Evolutionary conservation across 2,797 vertebrate genomes (phyloP), one percentile per base, ranked within the genome.

Genomic region (Aphelocoma californica): DNA sequence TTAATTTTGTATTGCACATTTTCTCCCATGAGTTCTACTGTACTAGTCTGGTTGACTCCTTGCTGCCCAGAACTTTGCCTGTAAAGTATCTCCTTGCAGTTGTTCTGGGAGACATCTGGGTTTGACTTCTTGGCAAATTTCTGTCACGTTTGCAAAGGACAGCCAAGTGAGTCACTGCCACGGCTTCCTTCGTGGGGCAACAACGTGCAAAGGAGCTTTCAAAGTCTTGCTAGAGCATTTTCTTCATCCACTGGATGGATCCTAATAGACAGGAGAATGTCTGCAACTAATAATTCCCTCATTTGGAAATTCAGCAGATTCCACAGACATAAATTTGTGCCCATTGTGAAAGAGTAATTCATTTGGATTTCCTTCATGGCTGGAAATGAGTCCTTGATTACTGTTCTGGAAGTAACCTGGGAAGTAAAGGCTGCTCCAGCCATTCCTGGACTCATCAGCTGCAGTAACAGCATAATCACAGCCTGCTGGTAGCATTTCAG

Each of bases 341-440:
- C 88, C 64, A 28, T 94, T 66, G 60, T 80, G 44, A 90, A 86
- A 57, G 62, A 93, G 67, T 57, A 85, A 90, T 90, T 93, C 47
- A 62, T 95, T 85, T 88, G 72, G 75, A 95, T 96, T 95, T 90
- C 75, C 95, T 80, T 91, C 88, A 57, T 26, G 71, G 53, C 62
- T 88, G 75, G 85, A 90, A 93, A 91, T 88, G 80, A 93, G 58
- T 42, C 86, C 71, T 90, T 90, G 86, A 96, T 96, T 94, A 82
- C 80, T 77, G 51, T 90, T 93, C 72, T 95, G 92, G 90, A 95
- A 93, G 92, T 94, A 93, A 95, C 94, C 91, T 90, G 91, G 95
- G 92, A 94, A 93, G 92, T 86, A 26, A 60, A 88, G 60, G 72
- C 95, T 93, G 82, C 67, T 93, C 71, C 29, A 65, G 67, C 51